phyloP scores from a whole-genome alignment of 2,888 invertebrate genomes.

The Rotaria sp. region DNA sequence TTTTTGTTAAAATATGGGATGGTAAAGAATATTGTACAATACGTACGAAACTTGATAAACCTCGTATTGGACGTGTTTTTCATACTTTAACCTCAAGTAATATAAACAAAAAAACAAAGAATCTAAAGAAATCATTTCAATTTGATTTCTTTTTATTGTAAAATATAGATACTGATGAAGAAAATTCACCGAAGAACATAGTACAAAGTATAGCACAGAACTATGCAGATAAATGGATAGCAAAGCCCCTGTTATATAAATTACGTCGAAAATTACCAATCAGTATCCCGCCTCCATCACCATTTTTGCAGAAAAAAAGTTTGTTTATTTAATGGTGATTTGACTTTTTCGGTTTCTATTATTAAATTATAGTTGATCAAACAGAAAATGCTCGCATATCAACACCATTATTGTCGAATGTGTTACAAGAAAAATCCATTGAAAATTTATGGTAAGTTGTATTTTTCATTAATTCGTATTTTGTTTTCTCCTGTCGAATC shows the following conservation, averaged over 20 bases:
- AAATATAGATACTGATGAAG: not conserved
- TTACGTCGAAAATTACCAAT: conserved; percentile 32
- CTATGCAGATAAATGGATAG: conserved; percentile 7
- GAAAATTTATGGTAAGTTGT: not conserved
- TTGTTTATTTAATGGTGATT: not conserved
- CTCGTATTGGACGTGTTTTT: conserved; percentile 50
- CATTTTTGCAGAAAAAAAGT: not conserved
- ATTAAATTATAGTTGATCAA: not conserved
- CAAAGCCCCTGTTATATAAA: conserved; percentile 29
- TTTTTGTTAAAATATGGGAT: conserved; percentile 53
- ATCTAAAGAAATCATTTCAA: not conserved
- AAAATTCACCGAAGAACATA: not conserved
- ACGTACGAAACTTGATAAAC: conserved; percentile 51
- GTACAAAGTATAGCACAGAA: not conserved
- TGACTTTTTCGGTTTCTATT: no score
- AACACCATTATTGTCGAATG: not conserved
- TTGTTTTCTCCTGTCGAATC: no score
- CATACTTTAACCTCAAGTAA: conserved; percentile 48
- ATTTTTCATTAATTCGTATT: no score
- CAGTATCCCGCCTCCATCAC: not conserved
- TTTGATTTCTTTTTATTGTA: not conserved
- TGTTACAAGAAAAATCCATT: not conserved
- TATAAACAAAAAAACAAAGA: no score
- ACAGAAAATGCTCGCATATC: not conserved
- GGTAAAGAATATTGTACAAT: conserved; percentile 52